phyloP scores from a whole-genome alignment of 2,888 invertebrate genomes.

The Chironomus riparius region DNA sequence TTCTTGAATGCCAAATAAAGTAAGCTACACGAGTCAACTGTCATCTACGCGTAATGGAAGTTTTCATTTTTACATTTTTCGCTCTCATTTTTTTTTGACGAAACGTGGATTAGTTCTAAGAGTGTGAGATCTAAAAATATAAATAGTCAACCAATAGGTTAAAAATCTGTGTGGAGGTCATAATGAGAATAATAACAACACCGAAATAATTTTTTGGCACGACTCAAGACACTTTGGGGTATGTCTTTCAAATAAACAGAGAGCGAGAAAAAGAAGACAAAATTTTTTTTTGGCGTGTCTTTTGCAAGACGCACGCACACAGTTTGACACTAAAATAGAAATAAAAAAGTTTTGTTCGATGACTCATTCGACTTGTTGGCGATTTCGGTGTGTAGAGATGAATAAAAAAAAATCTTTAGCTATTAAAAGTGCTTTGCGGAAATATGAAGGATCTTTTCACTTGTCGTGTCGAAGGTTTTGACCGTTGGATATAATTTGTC shows the following conservation, averaged over 20 bases:
- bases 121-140: background rate
- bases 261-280: background rate
- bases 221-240: background rate
- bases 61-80: too few relatives aligned
- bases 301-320: background rate
- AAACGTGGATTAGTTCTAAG: background rate
- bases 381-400: background rate
- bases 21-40: background rate
- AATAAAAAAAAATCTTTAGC: background rate
- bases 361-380: conserved; percentile 6
- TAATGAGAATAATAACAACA: conserved; percentile 8
- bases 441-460: conserved; percentile 24
- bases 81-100: background rate
- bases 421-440: conserved; percentile 7
- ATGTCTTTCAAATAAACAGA: background rate
- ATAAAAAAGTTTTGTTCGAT: background rate
- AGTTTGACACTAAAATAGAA: background rate
- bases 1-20: too few relatives aligned
- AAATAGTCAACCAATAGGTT: conserved; percentile 10
- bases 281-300: background rate
- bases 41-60: background rate
- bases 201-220: conserved; percentile 12
- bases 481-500: background rate
- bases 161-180: conserved; percentile 24
- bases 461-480: conserved; percentile 8